Percentiles rank a stretch among this genome's conserved stretches.
Conservation (phyloP, 2,113 vertebrate genomes). For the Mirounga angustirostris region DNA sequence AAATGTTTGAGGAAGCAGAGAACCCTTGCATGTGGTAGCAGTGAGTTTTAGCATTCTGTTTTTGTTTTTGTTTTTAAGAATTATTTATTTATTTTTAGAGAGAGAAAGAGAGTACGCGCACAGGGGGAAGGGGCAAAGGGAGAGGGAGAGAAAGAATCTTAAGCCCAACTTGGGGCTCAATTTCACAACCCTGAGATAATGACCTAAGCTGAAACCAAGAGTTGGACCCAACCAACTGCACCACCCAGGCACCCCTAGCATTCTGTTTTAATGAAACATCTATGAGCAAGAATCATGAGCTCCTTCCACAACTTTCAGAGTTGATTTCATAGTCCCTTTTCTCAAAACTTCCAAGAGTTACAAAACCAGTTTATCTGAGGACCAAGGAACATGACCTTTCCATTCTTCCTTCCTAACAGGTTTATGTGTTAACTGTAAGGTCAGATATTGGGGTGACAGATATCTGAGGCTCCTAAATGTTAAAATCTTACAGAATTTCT, state of each 20-base stretch:
- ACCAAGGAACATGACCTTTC: not conserved
- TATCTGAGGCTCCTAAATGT: not conserved
- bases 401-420: not conserved
- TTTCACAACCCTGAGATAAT: not conserved
- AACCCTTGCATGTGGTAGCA: not conserved
- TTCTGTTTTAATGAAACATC: not conserved
- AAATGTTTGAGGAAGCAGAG: not conserved
- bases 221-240: not conserved
- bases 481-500: not conserved
- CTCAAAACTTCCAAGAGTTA: not conserved
- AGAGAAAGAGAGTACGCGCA: not conserved
- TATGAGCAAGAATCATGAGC: not conserved
- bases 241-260: not conserved
- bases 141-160: not conserved
- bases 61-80: not conserved
- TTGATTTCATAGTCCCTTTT: not conserved
- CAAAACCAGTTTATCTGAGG: slow-evolving; percentile 10
- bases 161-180: not conserved
- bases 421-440: not conserved
- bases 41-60: not conserved
- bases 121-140: not conserved
- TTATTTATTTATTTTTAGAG: not conserved
- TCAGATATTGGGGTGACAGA: not conserved
- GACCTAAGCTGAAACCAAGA: not conserved
- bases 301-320: not conserved